Conservation (phyloP, 2,797 vertebrate genomes). For the Coendou prehensilis region DNA sequence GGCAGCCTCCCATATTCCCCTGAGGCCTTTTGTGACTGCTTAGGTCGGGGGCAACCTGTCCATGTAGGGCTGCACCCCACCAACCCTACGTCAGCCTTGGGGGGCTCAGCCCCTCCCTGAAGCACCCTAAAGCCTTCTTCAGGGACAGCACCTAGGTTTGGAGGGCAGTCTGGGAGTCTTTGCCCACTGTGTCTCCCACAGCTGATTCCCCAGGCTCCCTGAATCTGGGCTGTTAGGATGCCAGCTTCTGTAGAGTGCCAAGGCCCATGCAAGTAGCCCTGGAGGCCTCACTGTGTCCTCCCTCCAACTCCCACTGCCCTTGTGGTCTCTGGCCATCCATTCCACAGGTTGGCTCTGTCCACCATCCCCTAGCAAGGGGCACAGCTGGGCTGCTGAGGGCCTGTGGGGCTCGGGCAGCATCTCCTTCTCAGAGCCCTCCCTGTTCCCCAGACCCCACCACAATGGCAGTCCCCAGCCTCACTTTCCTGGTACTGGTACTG, state of each 20-base stretch:
- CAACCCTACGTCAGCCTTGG: rapidly evolving
- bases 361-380: not conserved
- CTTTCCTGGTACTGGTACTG: constrained; percentile 45
- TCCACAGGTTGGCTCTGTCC: not conserved
- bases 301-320: not conserved
- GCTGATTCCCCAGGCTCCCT: not conserved
- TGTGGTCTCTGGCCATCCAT: not conserved
- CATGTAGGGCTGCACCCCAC: not conserved
- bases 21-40: not conserved
- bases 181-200: not conserved
- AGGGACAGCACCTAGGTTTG: not conserved
- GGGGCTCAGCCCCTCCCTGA: not conserved
- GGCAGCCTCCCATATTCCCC: not conserved
- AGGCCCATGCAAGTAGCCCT: not conserved
- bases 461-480: constrained; percentile 53
- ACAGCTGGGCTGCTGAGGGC: not conserved
- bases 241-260: not conserved
- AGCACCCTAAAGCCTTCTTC: not conserved
- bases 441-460: not conserved
- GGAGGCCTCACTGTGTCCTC: too few species aligned
- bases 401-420: not conserved
- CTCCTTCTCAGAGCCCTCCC: not conserved
- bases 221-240: not conserved
- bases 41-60: not conserved
- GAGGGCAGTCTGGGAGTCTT: not conserved